A percentile compares a stretch with the other conserved stretches of the same genome.
phyloP scores from a whole-genome alignment of 1,140 invertebrate species.

The Hermetia illucens region DNA sequence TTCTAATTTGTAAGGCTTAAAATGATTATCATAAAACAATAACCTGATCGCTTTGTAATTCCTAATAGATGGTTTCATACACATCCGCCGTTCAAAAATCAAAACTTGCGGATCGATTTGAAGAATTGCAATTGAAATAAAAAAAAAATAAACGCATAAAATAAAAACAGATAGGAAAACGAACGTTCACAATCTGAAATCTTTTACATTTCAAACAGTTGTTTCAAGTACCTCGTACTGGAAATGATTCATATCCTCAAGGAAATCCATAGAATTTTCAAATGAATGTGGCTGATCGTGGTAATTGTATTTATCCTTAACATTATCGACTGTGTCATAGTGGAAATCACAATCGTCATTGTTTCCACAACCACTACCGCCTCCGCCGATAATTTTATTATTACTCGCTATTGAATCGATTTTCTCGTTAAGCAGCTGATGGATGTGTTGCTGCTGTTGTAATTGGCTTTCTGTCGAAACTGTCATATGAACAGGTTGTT shows the following conservation, averaged over 20 bases:
- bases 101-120: too few relatives aligned
- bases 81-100: too few relatives aligned
- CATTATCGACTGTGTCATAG: slow-evolving; percentile 6
- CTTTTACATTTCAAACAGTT: slow-evolving; percentile 28
- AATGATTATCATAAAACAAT: too few relatives aligned
- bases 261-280: slow-evolving; percentile 13
- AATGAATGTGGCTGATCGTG: slow-evolving; percentile 12
- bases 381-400: neutral
- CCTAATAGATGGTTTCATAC: too few relatives aligned
- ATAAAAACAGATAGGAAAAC: neutral
- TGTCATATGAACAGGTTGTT: neutral
- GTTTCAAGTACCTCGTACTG: slow-evolving; percentile 31
- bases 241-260: slow-evolving; percentile 11
- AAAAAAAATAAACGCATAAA: neutral
- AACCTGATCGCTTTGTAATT: too few relatives aligned
- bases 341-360: slow-evolving; percentile 3
- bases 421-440: neutral
- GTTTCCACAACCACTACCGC: too few relatives aligned
- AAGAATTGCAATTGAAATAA: slow-evolving; percentile 3
- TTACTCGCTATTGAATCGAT: neutral
- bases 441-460: neutral
- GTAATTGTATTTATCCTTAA: slow-evolving; percentile 8
- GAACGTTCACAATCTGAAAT: neutral
- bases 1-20: too few relatives aligned
- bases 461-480: slow-evolving; percentile 7